Conservation (phyloP, 2,113 vertebrate genomes). For the Oxyruncus cristatus region DNA sequence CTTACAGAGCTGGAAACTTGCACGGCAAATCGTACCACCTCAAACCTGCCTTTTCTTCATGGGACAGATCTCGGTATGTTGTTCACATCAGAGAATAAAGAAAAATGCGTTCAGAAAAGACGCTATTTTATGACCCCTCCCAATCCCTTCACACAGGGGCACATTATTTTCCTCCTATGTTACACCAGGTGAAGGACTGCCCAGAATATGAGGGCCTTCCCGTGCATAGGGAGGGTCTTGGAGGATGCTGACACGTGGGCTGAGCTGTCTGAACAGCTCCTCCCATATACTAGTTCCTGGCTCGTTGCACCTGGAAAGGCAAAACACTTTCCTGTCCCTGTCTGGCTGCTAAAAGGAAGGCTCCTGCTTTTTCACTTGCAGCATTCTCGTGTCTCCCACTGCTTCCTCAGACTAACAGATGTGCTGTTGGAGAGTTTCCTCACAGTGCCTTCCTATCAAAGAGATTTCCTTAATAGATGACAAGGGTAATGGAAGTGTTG, state of each 20-base stretch:
- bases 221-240: rapidly evolving
- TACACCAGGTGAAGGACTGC: neutral
- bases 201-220: neutral
- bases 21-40: neutral
- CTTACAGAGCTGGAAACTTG: neutral
- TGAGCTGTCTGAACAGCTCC: neutral
- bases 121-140: neutral
- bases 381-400: neutral
- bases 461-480: neutral
- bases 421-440: neutral
- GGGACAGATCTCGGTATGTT: neutral
- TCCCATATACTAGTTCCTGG: neutral
- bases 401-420: neutral
- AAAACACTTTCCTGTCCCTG: neutral
- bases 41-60: neutral
- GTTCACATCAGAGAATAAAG: neutral
- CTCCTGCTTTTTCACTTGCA: neutral
- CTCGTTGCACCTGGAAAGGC: neutral
- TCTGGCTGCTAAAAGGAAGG: neutral
- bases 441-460: neutral
- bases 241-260: rapidly evolving
- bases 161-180: neutral
- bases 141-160: neutral
- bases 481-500: neutral
- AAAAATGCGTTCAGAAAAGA: neutral